phyloP scores from a whole-genome alignment of 2,888 invertebrate species.

The Parapristionchus giblindavisi region DNA sequence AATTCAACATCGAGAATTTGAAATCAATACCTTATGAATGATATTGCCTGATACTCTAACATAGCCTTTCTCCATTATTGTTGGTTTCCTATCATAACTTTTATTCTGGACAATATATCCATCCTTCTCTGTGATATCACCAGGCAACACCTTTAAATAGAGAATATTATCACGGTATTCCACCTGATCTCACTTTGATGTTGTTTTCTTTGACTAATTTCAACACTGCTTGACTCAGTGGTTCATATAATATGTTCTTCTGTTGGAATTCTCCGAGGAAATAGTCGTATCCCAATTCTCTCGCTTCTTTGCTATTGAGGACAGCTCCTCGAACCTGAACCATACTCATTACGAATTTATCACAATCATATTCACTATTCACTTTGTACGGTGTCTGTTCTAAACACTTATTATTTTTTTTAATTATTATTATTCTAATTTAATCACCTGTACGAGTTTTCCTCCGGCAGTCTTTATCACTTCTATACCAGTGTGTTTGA shows the following conservation, averaged over 20 bases:
- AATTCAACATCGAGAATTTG: neutral
- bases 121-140: slow-evolving; percentile 66
- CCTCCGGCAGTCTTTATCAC: slow-evolving; percentile 69
- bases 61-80: slow-evolving; percentile 28
- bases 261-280: slow-evolving; percentile 60
- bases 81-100: slow-evolving; percentile 54
- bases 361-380: neutral
- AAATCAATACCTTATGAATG: slow-evolving; percentile 34
- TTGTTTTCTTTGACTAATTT: slow-evolving; percentile 64
- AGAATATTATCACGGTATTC: neutral
- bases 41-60: slow-evolving; percentile 36
- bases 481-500: slow-evolving; percentile 68
- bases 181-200: slow-evolving; percentile 58
- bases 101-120: slow-evolving; percentile 67
- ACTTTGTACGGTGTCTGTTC: neutral
- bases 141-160: slow-evolving; percentile 63
- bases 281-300: slow-evolving; percentile 63
- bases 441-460: slow-evolving; percentile 61
- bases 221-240: slow-evolving; percentile 63
- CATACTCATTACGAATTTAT: neutral
- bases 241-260: slow-evolving; percentile 68
- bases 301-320: slow-evolving; percentile 60
- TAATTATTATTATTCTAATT: neutral
- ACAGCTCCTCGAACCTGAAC: slow-evolving; percentile 58
- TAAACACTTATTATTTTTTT: neutral